These are phyloP conservation scores for Eurois occulta DNA, from an alignment of 2,888 invertebrate species.

Conservation along the genomic window DNA sequence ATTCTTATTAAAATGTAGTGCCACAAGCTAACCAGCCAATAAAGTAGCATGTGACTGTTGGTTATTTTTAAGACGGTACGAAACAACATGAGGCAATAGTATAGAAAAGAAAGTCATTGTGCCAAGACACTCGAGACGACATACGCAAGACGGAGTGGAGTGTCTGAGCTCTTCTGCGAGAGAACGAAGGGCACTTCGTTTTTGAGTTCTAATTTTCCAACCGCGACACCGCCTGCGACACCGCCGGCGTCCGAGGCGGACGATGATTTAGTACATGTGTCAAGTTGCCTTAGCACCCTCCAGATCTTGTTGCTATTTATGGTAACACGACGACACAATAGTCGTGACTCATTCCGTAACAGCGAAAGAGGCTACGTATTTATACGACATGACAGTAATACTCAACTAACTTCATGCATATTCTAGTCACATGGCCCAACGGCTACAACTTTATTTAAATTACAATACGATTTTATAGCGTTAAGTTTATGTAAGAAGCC, in stretches of 20 bases:
- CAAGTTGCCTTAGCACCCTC: constrained; percentile 77
- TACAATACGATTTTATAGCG: constrained; percentile 54
- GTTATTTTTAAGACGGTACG: constrained; percentile 68
- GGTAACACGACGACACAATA: constrained; percentile 81
- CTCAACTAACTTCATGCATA: constrained; percentile 75
- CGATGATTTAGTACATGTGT: constrained; percentile 75
- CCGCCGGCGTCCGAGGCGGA: constrained; percentile 63
- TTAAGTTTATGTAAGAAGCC: constrained; percentile 40
- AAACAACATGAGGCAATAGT: constrained; percentile 67
- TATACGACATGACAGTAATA: constrained; percentile 75
- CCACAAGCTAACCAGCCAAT: constrained; percentile 74
- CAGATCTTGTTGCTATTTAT: constrained; percentile 81
- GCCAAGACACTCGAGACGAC: constrained; percentile 75
- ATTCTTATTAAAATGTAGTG: constrained; percentile 67
- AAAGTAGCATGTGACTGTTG: constrained; percentile 67
- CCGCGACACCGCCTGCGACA: constrained; percentile 68
- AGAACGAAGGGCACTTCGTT: constrained; percentile 80
- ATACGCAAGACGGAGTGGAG: constrained; percentile 76
- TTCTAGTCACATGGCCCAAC: constrained; percentile 72
- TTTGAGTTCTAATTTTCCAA: constrained; percentile 83
- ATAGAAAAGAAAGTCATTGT: constrained; percentile 65
- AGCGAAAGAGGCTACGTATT: constrained; percentile 69
- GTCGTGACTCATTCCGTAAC: constrained; percentile 78
- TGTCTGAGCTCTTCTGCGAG: constrained; percentile 71
- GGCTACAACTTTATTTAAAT: constrained; percentile 69